phyloP scores from a whole-genome alignment of 2,797 vertebrate species.

The Periophthalmus magnuspinnatus region DNA sequence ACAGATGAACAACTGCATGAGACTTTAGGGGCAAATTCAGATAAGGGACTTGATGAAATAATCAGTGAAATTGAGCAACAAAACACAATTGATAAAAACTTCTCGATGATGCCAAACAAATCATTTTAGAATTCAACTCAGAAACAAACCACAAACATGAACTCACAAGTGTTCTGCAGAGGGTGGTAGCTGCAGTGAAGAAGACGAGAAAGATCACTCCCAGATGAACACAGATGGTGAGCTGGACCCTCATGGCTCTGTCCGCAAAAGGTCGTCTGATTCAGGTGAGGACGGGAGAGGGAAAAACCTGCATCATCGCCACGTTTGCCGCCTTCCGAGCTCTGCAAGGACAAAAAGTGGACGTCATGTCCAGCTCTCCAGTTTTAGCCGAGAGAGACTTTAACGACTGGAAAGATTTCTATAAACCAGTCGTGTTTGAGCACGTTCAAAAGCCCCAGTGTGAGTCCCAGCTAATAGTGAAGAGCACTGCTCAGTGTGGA shows the following conservation, averaged over 20 bases:
- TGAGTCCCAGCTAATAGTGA: too few relatives aligned
- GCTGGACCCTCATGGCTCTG: constrained; percentile 65
- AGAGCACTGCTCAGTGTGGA: too few relatives aligned
- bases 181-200: constrained; percentile 11
- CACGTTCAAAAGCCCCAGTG: too few relatives aligned
- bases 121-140: constrained; percentile 19
- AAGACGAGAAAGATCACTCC: constrained; percentile 31
- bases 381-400: constrained; percentile 63
- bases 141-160: not conserved
- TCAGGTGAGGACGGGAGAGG: constrained; percentile 68
- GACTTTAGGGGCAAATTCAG: not conserved
- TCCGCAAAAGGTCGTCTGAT: constrained; percentile 53
- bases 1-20: constrained; percentile 14
- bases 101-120: constrained; percentile 22
- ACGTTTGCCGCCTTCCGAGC: constrained; percentile 69
- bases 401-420: not conserved
- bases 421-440: too few relatives aligned
- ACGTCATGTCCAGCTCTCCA: constrained; percentile 62
- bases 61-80: constrained; percentile 49
- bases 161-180: constrained; percentile 9
- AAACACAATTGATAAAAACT: constrained; percentile 25
- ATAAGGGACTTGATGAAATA: constrained; percentile 53
- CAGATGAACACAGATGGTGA: constrained; percentile 66
- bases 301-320: constrained; percentile 70
- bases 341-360: constrained; percentile 35